Evolutionary conservation across 1,140 invertebrate genomes (phyloP).

Genomic region (Drosophila watanabei): DNA sequence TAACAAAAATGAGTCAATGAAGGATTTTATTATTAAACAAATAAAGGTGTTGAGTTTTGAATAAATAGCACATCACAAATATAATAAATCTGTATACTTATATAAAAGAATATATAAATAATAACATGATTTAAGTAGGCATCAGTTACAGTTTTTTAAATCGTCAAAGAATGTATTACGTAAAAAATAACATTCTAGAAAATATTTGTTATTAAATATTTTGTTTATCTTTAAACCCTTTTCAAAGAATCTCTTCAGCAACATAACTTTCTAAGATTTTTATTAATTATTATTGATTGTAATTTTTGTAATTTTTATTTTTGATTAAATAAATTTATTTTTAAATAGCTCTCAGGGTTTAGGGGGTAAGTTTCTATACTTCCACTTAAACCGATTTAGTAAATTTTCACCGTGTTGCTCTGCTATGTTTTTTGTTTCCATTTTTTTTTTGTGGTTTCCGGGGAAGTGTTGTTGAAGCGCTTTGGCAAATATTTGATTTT

Average conservation of each 20-base stretch:
- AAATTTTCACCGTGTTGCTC: slow-evolving; percentile 6
- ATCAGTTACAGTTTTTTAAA: too few species aligned
- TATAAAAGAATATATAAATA: neutral
- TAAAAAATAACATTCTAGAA: too few species aligned
- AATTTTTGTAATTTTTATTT: neutral
- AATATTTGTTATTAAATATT: neutral
- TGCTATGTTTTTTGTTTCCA: slow-evolving; percentile 8
- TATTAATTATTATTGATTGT: neutral
- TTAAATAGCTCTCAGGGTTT: neutral
- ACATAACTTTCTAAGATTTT: neutral
- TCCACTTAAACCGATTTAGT: too few species aligned
- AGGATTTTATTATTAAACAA: neutral
- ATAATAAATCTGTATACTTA: neutral
- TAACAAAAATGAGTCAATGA: neutral
- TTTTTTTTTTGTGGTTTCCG: slow-evolving; percentile 28
- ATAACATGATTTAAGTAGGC: too few species aligned
- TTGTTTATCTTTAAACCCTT: neutral
- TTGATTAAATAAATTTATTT: neutral
- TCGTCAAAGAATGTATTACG: too few species aligned
- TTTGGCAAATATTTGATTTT: slow-evolving; percentile 83
- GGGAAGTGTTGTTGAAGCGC: slow-evolving; percentile 76
- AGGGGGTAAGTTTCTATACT: neutral
- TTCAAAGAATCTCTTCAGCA: neutral
- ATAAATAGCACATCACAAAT: neutral
- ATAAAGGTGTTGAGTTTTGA: neutral